Percentiles rank a stretch among this genome's conserved stretches.
Conservation (phyloP, 2,888 invertebrate genomes). For the Troides aeacus region DNA sequence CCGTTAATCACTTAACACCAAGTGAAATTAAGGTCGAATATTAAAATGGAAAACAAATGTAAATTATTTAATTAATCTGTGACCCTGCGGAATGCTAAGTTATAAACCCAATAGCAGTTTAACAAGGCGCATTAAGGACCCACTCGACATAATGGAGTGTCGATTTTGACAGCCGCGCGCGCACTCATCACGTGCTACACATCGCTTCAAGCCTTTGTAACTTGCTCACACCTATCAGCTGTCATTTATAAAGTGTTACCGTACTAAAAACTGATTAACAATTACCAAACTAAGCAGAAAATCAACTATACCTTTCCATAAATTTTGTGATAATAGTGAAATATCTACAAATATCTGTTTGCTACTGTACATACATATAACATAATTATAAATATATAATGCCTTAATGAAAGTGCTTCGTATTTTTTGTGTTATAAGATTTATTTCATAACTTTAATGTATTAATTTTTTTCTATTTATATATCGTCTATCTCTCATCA, state of each 20-base stretch:
- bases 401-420: no score
- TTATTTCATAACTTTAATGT: no score
- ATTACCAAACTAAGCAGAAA: background rate
- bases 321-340: background rate
- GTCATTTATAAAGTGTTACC: conserved; percentile 52
- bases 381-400: no score
- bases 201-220: conserved; percentile 65
- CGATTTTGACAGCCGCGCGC: conserved; percentile 51
- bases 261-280: conserved; percentile 6
- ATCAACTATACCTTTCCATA: background rate
- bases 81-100: conserved; percentile 19
- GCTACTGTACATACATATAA: background rate
- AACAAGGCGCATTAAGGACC: conserved; percentile 59
- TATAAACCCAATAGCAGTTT: conserved; percentile 66
- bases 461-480: no score
- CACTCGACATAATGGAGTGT: conserved; percentile 72
- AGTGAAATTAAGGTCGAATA: no score
- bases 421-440: no score
- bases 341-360: background rate
- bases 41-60: background rate
- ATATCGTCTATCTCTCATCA: no score
- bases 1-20: no score
- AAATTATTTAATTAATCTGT: background rate
- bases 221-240: conserved; percentile 57
- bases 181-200: conserved; percentile 40